Conservation (phyloP, 2,888 invertebrate genomes). For the Ferdinandea cuprea region DNA sequence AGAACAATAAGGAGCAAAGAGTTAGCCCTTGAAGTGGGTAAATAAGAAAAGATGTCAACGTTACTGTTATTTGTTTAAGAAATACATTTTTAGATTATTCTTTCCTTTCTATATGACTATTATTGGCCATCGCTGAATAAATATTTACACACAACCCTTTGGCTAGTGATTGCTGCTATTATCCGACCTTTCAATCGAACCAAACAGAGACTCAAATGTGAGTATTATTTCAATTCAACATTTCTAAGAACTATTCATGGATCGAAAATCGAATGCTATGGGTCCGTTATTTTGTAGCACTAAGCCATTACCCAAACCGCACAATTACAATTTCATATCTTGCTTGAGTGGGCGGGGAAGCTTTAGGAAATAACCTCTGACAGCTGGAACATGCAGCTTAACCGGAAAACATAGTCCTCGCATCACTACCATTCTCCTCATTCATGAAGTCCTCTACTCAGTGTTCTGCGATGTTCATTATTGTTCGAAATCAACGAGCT, state of each 20-base stretch:
- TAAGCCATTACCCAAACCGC: conserved; percentile 29
- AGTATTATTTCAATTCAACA: conserved; percentile 51
- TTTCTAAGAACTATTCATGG: conserved; percentile 27
- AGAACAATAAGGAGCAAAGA: too few species aligned
- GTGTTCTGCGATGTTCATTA: conserved; percentile 55
- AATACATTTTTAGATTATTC: too few species aligned
- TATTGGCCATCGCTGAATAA: too few species aligned
- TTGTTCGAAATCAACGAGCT: conserved; percentile 61
- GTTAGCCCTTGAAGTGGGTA: too few species aligned
- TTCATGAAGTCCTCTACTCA: conserved; percentile 44
- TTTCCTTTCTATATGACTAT: too few species aligned
- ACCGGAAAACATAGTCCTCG: not conserved
- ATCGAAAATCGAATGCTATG: conserved; percentile 39
- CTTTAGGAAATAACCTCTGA: not conserved
- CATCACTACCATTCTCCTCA: not conserved
- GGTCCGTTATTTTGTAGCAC: conserved; percentile 29
- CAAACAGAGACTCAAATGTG: too few species aligned
- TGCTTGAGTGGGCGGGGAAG: not conserved
- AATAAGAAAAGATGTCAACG: too few species aligned
- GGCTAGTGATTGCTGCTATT: too few species aligned
- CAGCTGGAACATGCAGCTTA: conserved; percentile 15
- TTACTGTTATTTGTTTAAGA: too few species aligned
- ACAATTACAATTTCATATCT: conserved; percentile 47
- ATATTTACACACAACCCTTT: too few species aligned
- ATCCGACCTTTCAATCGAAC: too few species aligned